Base-by-base conservation (phyloP, 2,797 vertebrate species). In the Lateolabrax maculatus region DNA sequence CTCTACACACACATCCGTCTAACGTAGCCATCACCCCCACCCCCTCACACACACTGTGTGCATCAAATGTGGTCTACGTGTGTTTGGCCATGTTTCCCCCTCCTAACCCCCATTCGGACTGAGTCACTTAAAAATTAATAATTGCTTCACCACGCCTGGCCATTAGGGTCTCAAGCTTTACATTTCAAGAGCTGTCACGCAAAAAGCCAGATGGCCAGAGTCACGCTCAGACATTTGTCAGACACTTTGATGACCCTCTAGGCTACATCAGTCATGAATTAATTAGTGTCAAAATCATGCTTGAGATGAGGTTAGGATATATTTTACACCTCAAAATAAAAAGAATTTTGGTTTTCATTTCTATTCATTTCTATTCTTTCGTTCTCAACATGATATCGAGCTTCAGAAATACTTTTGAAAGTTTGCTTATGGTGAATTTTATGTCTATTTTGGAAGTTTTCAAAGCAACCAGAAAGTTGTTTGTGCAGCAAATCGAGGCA, bases 91-190 rank as follows among this genome's bases (percentile, higher is more conserved):
- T 10, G 15, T 68, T 74, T 34, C 66, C 66, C 56, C 23, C 21
- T 43, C 7, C 11, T 37, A n/a, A 46, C 37, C 36, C 56, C 56
- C 58, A 66, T 77, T 86, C 48, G 15, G 27, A 27, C 56, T 48
- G 66, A 66, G 67, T 88, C 74, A 72, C 66, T 77, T 87, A 84
- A 83, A 77, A 83, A 87, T 90, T 70, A 84, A 75, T 89, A 76
- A 84, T 77, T 73, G 36, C 43, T 43, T 76, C 36, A 51, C 48
- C 46, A 64, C 13, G 18, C 63, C 18, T 56, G 70, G 51, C 71
- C 64, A 72, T 70, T 67, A 77, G 48, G 71, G 58, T 69, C 55
- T 18, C 1, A 6, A 44, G 55, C 46, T 57, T 71, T 37, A 36
- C 18, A 37, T 79, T 62, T 71, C 29, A 25, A 57, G 67, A 69